A percentile compares a stretch with the other conserved stretches of the same genome.
Evolutionary conservation across 2,797 vertebrate species (phyloP).

Genomic region (Synanceia verrucosa): DNA sequence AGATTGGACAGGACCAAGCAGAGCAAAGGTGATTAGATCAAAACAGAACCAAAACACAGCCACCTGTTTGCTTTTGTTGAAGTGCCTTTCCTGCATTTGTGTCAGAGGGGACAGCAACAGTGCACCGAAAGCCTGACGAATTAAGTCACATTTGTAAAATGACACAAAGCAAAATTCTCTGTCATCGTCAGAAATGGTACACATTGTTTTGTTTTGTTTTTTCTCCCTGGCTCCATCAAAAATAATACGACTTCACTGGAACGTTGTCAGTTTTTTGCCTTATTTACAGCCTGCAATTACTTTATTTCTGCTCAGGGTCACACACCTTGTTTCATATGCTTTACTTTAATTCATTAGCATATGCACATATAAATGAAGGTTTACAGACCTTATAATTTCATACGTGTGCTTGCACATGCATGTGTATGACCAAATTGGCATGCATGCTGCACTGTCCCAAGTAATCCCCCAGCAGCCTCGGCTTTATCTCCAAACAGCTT

Average conservation of each 20-base stretch:
- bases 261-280: slow-evolving; percentile 14
- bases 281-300: slow-evolving; percentile 36
- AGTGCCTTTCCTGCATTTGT: slow-evolving; percentile 43
- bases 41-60: slow-evolving; percentile 27
- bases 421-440: slow-evolving; percentile 43
- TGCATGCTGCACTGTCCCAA: slow-evolving; percentile 46
- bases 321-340: slow-evolving; percentile 31
- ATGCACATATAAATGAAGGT: slow-evolving; percentile 45
- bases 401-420: slow-evolving; percentile 10
- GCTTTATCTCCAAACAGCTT: slow-evolving; percentile 68
- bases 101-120: slow-evolving; percentile 26
- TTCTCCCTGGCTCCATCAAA: slow-evolving; percentile 1
- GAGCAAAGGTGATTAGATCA: slow-evolving; percentile 38
- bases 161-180: slow-evolving; percentile 26
- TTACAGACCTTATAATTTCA: slow-evolving; percentile 38
- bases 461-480: slow-evolving; percentile 62
- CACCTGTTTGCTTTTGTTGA: slow-evolving; percentile 36
- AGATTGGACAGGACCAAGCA: not conserved
- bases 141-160: slow-evolving; percentile 31
- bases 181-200: slow-evolving; percentile 24
- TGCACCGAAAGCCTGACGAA: slow-evolving; percentile 6
- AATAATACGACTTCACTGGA: slow-evolving; percentile 25
- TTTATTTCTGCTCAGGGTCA: not conserved
- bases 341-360: slow-evolving; percentile 40
- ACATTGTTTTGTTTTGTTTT: not conserved